A percentile compares a stretch with the other conserved stretches of the same genome.
Evolutionary conservation across 2,888 invertebrate species (phyloP).

Genomic region (Nephrotoma flavescens): DNA sequence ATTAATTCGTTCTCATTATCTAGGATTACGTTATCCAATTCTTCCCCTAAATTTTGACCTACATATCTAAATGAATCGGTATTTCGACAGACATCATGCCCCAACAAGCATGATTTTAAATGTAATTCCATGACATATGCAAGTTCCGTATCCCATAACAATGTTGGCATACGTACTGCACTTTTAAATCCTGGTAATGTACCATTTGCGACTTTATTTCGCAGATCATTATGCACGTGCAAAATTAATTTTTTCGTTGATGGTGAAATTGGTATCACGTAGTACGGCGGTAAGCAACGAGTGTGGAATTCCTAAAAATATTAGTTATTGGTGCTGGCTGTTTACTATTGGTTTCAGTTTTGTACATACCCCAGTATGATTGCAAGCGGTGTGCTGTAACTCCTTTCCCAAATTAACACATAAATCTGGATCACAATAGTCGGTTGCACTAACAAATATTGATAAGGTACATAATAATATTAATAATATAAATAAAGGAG

Average conservation of each 20-base stretch:
- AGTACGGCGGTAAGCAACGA: not conserved
- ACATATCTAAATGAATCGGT: not conserved
- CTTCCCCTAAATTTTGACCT: not conserved
- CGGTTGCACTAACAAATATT: too few relatives aligned
- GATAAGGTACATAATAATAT: too few relatives aligned
- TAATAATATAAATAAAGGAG: too few relatives aligned
- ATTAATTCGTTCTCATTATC: not conserved
- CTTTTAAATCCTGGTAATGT: not conserved
- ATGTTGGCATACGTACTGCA: not conserved
- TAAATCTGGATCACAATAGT: too few relatives aligned
- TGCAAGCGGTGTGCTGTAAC: too few relatives aligned
- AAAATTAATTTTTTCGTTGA: not conserved
- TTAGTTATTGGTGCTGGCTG: not conserved
- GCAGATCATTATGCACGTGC: not conserved
- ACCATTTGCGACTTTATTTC: not conserved
- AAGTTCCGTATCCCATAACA: not conserved
- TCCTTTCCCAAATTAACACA: too few relatives aligned
- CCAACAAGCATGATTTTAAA: not conserved
- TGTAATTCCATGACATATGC: not conserved
- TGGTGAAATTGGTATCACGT: not conserved
- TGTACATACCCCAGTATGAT: too few relatives aligned
- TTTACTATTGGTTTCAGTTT: too few relatives aligned
- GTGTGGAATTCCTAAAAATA: not conserved
- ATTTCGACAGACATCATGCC: not conserved
- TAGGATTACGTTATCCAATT: not conserved